Conservation (phyloP, 1,140 invertebrate species). For the Ylistrum balloti region DNA sequence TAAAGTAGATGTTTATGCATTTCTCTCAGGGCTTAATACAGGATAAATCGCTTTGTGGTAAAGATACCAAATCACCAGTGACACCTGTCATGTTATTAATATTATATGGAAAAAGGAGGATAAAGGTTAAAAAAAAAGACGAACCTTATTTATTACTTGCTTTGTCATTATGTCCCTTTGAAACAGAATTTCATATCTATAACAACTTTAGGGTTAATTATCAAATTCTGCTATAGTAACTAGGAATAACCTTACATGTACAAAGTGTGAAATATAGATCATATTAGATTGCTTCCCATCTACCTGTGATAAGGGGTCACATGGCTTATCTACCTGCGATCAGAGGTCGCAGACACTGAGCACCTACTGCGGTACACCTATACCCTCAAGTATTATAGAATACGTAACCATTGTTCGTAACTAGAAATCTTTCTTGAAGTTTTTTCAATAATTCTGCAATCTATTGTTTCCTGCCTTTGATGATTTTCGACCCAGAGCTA, state of each 20-base stretch:
- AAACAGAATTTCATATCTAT: not conserved
- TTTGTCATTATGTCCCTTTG: not conserved
- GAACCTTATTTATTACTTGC: too few species aligned
- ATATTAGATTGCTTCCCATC: not conserved
- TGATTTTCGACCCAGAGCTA: constrained; percentile 5
- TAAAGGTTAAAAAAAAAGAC: too few species aligned
- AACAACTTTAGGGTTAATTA: not conserved
- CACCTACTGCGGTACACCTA: not conserved
- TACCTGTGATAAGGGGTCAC: not conserved
- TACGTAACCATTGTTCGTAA: not conserved
- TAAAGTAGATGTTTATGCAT: too few species aligned
- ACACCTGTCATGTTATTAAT: too few species aligned
- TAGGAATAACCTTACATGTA: not conserved
- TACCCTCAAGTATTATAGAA: not conserved
- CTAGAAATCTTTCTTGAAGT: constrained; percentile 19
- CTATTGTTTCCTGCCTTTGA: not conserved
- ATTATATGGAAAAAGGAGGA: too few species aligned
- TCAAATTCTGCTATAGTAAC: too few species aligned
- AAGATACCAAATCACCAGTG: too few species aligned
- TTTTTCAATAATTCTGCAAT: constrained; percentile 25
- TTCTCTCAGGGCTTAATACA: too few species aligned
- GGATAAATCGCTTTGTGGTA: too few species aligned
- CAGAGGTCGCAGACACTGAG: not conserved
- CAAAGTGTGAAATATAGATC: not conserved
- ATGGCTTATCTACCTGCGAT: constrained; percentile 13